A percentile compares a stretch with the other conserved stretches of the same genome.
Evolutionary conservation across 2,888 invertebrate genomes (phyloP).

Genomic region (Prenolepis imparis): DNA sequence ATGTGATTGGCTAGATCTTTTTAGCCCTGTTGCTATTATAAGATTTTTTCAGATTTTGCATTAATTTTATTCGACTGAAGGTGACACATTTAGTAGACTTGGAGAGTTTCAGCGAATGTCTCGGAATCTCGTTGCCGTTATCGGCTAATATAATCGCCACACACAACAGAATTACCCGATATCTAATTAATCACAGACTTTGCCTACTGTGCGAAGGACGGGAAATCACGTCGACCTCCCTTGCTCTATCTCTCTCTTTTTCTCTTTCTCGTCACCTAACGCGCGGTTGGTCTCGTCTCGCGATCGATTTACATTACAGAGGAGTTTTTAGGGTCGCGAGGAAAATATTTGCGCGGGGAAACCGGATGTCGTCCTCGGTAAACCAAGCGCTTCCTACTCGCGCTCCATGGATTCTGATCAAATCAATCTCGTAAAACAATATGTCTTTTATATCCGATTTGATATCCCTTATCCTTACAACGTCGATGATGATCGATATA

Average conservation of each 20-base stretch:
- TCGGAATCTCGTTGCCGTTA: not conserved
- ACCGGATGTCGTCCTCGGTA: constrained; percentile 54
- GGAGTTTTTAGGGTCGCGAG: constrained; percentile 54
- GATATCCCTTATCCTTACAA: not conserved
- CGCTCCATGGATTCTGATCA: constrained; percentile 26
- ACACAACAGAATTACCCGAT: constrained; percentile 18
- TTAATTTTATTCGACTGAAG: not conserved
- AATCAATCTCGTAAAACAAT: constrained; percentile 41
- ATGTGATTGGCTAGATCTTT: not conserved
- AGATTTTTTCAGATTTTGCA: not conserved
- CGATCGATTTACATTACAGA: constrained; percentile 47
- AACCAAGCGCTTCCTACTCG: constrained; percentile 56
- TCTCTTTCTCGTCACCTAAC: constrained; percentile 3
- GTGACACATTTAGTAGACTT: not conserved
- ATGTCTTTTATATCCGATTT: constrained; percentile 26
- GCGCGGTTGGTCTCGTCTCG: constrained; percentile 36
- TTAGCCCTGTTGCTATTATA: not conserved
- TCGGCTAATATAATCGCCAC: constrained; percentile 8
- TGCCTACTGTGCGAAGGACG: constrained; percentile 36
- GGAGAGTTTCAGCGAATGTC: not conserved
- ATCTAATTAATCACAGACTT: constrained; percentile 62
- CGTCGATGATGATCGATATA: constrained; percentile 1
- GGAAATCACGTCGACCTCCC: constrained; percentile 6
- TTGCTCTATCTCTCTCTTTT: not conserved
- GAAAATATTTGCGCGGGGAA: constrained; percentile 54